Conservation (phyloP, 2,113 vertebrate species). For the Ciconia stormi region DNA sequence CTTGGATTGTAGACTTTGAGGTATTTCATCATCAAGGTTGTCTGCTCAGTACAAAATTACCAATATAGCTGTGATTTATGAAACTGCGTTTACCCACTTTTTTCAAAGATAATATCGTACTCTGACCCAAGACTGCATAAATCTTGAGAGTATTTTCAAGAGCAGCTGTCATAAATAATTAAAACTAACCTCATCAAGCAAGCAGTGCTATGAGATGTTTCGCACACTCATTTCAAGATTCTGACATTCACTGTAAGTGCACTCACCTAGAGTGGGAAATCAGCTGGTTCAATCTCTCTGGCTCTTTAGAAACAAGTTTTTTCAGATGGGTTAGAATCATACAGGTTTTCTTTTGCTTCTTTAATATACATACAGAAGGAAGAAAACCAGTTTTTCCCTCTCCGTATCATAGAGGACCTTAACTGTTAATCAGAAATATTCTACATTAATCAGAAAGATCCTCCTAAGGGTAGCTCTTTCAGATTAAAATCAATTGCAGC, state of each 20-base stretch:
- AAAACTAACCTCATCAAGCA: slow-evolving; percentile 8
- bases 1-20: neutral
- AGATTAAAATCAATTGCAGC: slow-evolving; percentile 38
- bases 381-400: slow-evolving; percentile 20
- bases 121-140: neutral
- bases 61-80: neutral
- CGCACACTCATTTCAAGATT: neutral
- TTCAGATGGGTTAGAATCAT: neutral
- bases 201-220: neutral
- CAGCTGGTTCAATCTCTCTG: neutral
- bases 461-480: neutral
- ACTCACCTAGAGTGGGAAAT: slow-evolving; percentile 7
- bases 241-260: neutral
- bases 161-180: slow-evolving; percentile 43
- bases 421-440: slow-evolving; percentile 26
- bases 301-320: slow-evolving; percentile 21
- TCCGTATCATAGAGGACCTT: neutral
- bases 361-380: neutral
- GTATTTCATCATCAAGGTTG: neutral
- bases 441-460: neutral
- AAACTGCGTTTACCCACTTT: neutral
- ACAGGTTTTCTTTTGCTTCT: slow-evolving; percentile 5
- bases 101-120: neutral
- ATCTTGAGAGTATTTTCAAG: neutral
- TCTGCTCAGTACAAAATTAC: neutral